phyloP scores from a whole-genome alignment of 2,888 invertebrate species.

The Palloptera scutellata region DNA sequence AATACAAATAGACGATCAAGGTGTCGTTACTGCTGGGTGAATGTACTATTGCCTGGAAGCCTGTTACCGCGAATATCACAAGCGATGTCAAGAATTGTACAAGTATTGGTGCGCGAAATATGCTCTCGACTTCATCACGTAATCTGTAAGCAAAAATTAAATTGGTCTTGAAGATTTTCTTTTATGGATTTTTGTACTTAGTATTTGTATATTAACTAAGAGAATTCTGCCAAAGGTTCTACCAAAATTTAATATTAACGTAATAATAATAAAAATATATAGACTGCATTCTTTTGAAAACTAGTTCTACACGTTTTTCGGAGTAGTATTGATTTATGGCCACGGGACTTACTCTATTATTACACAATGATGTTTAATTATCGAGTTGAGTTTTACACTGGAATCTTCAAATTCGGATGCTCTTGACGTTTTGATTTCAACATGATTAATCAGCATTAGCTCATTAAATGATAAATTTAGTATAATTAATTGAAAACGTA shows the following conservation, averaged over 20 bases:
- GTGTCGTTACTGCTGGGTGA: slow-evolving; percentile 41
- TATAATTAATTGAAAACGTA: slow-evolving; percentile 51
- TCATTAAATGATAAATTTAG: slow-evolving; percentile 49
- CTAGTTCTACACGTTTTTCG: too few species aligned
- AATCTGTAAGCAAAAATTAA: slow-evolving; percentile 36
- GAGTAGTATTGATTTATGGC: too few species aligned
- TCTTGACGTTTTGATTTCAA: too few species aligned
- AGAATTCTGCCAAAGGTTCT: too few species aligned
- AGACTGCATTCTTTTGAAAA: too few species aligned
- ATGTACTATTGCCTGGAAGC: slow-evolving; percentile 49
- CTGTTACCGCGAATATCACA: slow-evolving; percentile 49
- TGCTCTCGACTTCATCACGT: slow-evolving; percentile 44
- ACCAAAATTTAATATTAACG: too few species aligned
- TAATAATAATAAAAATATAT: too few species aligned
- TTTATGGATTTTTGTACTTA: too few species aligned
- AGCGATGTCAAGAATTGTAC: slow-evolving; percentile 50
- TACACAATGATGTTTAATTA: slow-evolving; percentile 48
- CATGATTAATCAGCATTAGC: slow-evolving; percentile 28
- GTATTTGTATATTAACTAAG: too few species aligned
- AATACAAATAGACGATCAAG: slow-evolving; percentile 48
- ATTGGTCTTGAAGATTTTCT: neutral
- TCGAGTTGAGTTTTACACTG: slow-evolving; percentile 41
- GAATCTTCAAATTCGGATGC: slow-evolving; percentile 8
- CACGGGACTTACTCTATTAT: slow-evolving; percentile 42
- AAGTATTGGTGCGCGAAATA: slow-evolving; percentile 47